Conservation (phyloP, 2,113 vertebrate species). For the Rostratula benghalensis region DNA sequence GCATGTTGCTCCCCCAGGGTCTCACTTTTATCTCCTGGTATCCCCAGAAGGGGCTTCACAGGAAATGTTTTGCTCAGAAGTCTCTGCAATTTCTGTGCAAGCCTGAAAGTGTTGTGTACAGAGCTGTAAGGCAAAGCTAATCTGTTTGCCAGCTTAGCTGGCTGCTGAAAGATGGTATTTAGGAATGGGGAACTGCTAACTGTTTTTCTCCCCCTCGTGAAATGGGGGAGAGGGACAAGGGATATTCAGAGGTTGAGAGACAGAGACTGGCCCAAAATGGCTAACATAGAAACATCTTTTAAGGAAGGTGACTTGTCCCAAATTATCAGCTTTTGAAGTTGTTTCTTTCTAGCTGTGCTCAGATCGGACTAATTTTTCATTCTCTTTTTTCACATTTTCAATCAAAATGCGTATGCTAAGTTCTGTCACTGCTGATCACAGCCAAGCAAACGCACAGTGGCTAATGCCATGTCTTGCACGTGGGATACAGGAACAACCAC, state of each 20-base stretch:
- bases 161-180: not conserved
- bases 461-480: fast-evolving
- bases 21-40: not conserved
- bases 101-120: not conserved
- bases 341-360: not conserved
- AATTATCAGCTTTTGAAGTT: not conserved
- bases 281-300: not conserved
- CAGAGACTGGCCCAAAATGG: not conserved
- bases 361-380: not conserved
- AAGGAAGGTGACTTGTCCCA: not conserved
- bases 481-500: fast-evolving
- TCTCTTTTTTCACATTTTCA: not conserved
- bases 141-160: not conserved
- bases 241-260: not conserved
- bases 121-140: slow-evolving; percentile 35
- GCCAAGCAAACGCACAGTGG: fast-evolving
- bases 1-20: not conserved
- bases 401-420: fast-evolving
- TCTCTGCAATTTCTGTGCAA: not conserved
- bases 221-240: not conserved
- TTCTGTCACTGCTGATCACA: not conserved
- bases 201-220: not conserved
- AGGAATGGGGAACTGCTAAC: not conserved
- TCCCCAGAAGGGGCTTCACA: not conserved
- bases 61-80: not conserved